phyloP scores from a whole-genome alignment of 2,113 vertebrate species.

The Dipodomys spectabilis region DNA sequence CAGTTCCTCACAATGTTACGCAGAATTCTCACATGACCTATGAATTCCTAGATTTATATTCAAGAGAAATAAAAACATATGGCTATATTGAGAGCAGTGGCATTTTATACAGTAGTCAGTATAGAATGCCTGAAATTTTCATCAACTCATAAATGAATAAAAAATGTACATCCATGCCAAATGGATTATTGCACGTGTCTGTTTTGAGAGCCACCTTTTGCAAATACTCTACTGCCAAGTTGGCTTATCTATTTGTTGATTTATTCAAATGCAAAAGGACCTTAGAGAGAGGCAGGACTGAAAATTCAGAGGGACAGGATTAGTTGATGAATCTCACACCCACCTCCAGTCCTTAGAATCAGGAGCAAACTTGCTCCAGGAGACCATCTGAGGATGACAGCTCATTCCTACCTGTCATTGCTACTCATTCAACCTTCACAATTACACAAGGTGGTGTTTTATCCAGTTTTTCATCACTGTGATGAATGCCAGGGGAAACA shows the following conservation, averaged over 20 bases:
- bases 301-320: neutral
- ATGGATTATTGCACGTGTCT: constrained; percentile 82
- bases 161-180: constrained; percentile 77
- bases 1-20: neutral
- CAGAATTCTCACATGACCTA: neutral
- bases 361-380: no score
- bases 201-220: constrained; percentile 67
- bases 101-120: neutral
- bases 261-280: constrained; percentile 36
- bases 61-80: constrained; percentile 7
- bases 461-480: no score
- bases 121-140: neutral
- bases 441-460: neutral
- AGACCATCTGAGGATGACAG: neutral
- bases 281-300: neutral
- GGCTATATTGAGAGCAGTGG: neutral
- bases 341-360: neutral
- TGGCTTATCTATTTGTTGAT: constrained; percentile 64
- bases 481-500: neutral
- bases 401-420: neutral
- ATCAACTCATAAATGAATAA: neutral
- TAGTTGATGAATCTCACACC: neutral
- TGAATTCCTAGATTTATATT: neutral
- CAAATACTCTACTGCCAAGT: constrained; percentile 70
- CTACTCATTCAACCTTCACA: neutral